phyloP scores from a whole-genome alignment of 2,113 vertebrate genomes.

The Urocitellus parryii region DNA sequence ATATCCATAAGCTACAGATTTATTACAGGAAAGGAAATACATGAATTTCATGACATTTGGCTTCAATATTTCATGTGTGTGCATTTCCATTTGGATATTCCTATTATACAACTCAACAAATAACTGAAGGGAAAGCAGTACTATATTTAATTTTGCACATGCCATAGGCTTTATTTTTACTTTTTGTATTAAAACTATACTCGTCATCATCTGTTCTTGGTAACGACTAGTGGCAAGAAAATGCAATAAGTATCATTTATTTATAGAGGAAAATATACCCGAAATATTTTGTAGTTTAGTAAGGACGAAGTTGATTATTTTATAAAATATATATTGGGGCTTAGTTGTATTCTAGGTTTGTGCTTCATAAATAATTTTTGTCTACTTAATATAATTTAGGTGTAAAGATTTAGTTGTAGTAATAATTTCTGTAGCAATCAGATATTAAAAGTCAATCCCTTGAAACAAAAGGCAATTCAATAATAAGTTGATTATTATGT shows the following conservation, averaged over 20 bases:
- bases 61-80: slow-evolving; percentile 41
- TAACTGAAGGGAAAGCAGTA: background rate
- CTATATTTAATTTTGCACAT: background rate
- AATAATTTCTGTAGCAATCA: background rate
- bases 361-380: background rate
- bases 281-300: background rate
- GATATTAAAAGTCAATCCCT: background rate
- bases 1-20: slow-evolving; percentile 7
- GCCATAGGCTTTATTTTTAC: background rate
- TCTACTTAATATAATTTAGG: background rate
- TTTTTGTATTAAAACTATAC: background rate
- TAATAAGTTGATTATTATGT: background rate
- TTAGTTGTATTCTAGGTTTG: background rate
- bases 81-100: background rate
- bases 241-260: background rate
- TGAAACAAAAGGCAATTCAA: background rate
- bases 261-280: background rate
- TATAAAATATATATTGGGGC: background rate
- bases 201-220: background rate
- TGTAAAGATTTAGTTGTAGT: background rate
- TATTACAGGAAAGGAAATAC: slow-evolving; percentile 32
- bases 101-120: slow-evolving; percentile 31
- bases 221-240: background rate
- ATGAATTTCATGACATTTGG: slow-evolving; percentile 44
- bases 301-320: background rate